These are phyloP conservation scores for Oncopodura yosiiana DNA, from an alignment of 1,140 invertebrate species.

Conservation along the genomic window DNA sequence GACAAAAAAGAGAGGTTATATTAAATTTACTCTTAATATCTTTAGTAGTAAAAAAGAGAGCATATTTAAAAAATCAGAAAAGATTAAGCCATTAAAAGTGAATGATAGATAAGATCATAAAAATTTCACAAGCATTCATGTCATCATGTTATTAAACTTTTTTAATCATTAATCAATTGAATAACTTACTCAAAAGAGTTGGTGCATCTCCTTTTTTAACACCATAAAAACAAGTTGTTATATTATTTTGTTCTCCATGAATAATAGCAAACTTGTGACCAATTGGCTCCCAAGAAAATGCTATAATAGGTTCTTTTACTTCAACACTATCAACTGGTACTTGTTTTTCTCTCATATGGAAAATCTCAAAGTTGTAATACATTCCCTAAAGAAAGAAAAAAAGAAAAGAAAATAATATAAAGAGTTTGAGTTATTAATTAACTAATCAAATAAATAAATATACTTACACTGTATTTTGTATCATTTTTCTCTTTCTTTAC, in stretches of 20 bases:
- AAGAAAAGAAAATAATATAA: conserved; percentile 5
- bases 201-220: conserved; percentile 79
- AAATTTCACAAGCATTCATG: no score
- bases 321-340: conserved; percentile 98
- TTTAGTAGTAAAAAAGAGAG: conserved; percentile 1
- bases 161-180: conserved; percentile 8
- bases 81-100: neutral
- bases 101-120: no score
- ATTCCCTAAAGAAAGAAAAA: conserved; percentile 58
- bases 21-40: conserved; percentile 12
- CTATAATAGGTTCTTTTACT: conserved; percentile 82
- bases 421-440: neutral
- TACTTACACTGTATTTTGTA: conserved; percentile 74
- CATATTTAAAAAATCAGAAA: no score
- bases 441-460: neutral
- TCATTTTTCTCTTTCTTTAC: conserved; percentile 77
- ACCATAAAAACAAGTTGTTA: conserved; percentile 88
- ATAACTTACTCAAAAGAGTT: conserved; percentile 60
- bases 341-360: conserved; percentile 95
- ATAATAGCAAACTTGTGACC: conserved; percentile 94
- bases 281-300: conserved; percentile 97
- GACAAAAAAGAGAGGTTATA: conserved; percentile 15
- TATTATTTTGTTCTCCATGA: conserved; percentile 79
- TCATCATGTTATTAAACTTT: neutral
- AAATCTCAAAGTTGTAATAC: conserved; percentile 98